Base-by-base conservation (phyloP, 2,888 invertebrate genomes). In the Andrena minutula region DNA sequence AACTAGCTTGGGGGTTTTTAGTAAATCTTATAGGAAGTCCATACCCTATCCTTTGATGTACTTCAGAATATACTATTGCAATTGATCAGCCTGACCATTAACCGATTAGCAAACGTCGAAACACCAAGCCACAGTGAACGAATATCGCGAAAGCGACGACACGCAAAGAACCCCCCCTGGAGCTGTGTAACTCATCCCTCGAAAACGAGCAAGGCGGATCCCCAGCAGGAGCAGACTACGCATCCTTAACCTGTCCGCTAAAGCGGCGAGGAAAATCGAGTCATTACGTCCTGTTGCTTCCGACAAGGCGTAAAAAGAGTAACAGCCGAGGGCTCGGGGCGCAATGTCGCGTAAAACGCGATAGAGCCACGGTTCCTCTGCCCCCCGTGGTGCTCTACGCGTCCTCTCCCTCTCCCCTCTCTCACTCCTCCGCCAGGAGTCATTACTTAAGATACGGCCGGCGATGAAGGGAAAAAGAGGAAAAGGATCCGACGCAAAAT, bases 371-470 rank as follows among this genome's bases (percentile, higher is more conserved):
- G 23, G 26, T 56, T 56, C 56, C 56, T 56, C 56, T 12, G 10
- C 56, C 23, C 56, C 56, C 23, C 23, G 26, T 51, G 51, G 51
- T 20, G 51, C 51, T 6, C 20, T n/a, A 66, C 53, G 35, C n/a
- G 23, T 26, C 20, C 68, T 2, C 49, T 10, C 7, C 49, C 26
- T 12, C 66, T 20, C 5, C 53, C 16, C 56, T 16, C 20, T 16
- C n/a, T n/a, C 2, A 1, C 23, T 23, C 26, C 30, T 26, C 51
- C 32, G 49, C 49, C 64, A 47, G 63, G 58, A 69, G 73, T 74
- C 79, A 86, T 86, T 85, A 79, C 85, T 86, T 79, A 83, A 85
- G 86, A 85, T 77, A 84, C 75, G 87, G 68, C 60, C 83, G 12
- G 76, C 53, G 83, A 65, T 35, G 79, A n/a, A 69, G 20, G 58